Evolutionary conservation across 1,140 invertebrate genomes (phyloP), one percentile per base, ranked within the genome.

Genomic region (Chionoecetes opilio): DNA sequence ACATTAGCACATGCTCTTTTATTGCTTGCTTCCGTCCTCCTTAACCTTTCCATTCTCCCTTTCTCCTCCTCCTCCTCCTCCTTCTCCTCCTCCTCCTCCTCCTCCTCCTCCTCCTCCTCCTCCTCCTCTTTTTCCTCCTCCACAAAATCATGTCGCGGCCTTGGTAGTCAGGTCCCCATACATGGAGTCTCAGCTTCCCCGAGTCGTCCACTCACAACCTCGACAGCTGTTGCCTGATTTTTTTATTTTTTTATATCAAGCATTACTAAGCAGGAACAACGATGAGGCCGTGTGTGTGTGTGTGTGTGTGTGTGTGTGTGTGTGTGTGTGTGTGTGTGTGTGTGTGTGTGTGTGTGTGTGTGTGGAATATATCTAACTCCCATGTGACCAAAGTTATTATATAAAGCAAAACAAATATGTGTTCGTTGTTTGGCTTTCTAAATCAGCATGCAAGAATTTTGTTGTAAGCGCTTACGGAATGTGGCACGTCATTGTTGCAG

Each of bases 131-230:
- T 31, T 8, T 85, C 84, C 32, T 86, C 84, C 32, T 86, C 84
- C 32, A 75, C n/a, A n/a, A n/a, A 75, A 21, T n/a, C 63, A 17
- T 75, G 21, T 26, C 21, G 63, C 26, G 63, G 63, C 63, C 63
- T n/a, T n/a, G 63, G 26, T 75, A 75, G 63, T n/a, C 63, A n/a
- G 63, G 63, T 75, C 63, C 63, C 63, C 63, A 75, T 75, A 75
- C 63, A 75, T 75, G 63, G 63, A n/a, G 63, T 75, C 63, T 21
- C 21, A 26, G n/a, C 21, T n/a, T 26, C 21, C 63, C 63, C 8
- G 11, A 75, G 63, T 21, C 63, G 63, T 75, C 63, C 63, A 21
- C 63, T 26, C 63, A 75, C 63, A 21, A n/a, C 63, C 63, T 75
- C 63, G 8, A n/a, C 63, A 75, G 63, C 63, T 75, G 63, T 75